Evolutionary conservation across 2,888 invertebrate species (phyloP), one percentile per base, ranked within the genome.

Genomic region (Strigamia maritima): DNA sequence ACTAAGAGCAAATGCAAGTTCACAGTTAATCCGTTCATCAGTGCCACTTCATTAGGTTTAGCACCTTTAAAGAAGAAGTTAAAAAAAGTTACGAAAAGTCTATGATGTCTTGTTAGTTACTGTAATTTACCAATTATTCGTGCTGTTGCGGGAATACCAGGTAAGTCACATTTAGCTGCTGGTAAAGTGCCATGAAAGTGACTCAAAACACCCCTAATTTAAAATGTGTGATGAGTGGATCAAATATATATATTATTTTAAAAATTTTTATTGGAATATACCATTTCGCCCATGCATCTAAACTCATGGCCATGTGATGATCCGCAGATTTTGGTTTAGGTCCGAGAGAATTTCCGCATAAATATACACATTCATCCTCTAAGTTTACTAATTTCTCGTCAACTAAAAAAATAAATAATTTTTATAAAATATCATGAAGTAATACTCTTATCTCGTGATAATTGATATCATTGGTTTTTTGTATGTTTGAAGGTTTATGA

Each of bases 331-430:
- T 87, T 6, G 89, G 88, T 84, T 88, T 87, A n/a, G 90, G 85
- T 12, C 89, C 90, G 1, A 90, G 85, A 0, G 89, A 89, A 83
- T 90, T 88, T 0, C 89, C 89, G 82, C 88, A 88, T 65, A 90
- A 84, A 83, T 90, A 90, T 24, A 90, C 85, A 81, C 86, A 85
- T 35, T 89, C 88, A 28, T 86, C 87, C 0, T 88, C 85, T 0
- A 82, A 83, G 74, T 82, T 75, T 10, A 76, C 77, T 6, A 79
- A 35, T n/a, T 40, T 74, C 3, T 28, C n/a, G 22, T 81, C 85
- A 78, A 84, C 86, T 86, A 78, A 28, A 60, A 14, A 35, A 12
- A 75, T n/a, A 74, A n/a, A 31, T 6, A 16, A 19, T 14, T 24
- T 8, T 8, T 14, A 74, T 7, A 26, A 16, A 74, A 74, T 74